These are phyloP conservation scores for Enteromius fasciolatus DNA, from an alignment of 2,797 vertebrate species.

Conservation along the genomic window DNA sequence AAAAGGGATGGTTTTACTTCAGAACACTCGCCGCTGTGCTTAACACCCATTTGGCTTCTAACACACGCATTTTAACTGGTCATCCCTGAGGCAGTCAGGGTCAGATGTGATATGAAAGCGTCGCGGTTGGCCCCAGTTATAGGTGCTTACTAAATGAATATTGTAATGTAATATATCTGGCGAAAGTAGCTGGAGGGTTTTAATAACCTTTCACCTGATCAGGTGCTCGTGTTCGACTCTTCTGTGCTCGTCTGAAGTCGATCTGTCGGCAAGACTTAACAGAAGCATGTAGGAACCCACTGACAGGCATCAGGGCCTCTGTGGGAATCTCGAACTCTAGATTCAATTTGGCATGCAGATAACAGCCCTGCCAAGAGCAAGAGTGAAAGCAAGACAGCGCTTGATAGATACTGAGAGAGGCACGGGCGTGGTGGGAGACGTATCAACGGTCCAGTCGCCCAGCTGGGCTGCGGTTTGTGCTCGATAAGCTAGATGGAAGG, in stretches of 20 bases:
- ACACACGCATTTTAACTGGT: slow-evolving; percentile 39
- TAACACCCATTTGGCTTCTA: not conserved
- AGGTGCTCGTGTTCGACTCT: not conserved
- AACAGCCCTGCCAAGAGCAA: slow-evolving; percentile 39
- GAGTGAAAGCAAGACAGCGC: slow-evolving; percentile 17
- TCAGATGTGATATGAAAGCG: slow-evolving; percentile 74
- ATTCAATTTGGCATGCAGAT: slow-evolving; percentile 54
- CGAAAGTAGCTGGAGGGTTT: slow-evolving; percentile 65
- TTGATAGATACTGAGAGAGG: slow-evolving; percentile 46
- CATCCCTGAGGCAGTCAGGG: slow-evolving; percentile 59
- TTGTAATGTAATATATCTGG: slow-evolving; percentile 76
- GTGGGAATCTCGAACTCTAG: slow-evolving; percentile 39
- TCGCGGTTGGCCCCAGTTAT: slow-evolving; percentile 65
- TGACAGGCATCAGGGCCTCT: slow-evolving; percentile 36
- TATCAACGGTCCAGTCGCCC: slow-evolving; percentile 40
- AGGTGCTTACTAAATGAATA: slow-evolving; percentile 77
- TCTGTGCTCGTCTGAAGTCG: not conserved
- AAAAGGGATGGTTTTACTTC: slow-evolving; percentile 20
- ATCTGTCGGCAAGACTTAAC: slow-evolving; percentile 22
- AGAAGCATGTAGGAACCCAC: slow-evolving; percentile 20
- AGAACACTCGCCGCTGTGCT: slow-evolving; percentile 7
- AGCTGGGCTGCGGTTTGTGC: slow-evolving; percentile 42
- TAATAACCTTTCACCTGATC: slow-evolving; percentile 52
- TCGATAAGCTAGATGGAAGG: slow-evolving; percentile 50
- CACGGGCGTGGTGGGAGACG: slow-evolving; percentile 21